Evolutionary conservation across 2,888 invertebrate species (phyloP).

Genomic region (Zelleria hepariella): DNA sequence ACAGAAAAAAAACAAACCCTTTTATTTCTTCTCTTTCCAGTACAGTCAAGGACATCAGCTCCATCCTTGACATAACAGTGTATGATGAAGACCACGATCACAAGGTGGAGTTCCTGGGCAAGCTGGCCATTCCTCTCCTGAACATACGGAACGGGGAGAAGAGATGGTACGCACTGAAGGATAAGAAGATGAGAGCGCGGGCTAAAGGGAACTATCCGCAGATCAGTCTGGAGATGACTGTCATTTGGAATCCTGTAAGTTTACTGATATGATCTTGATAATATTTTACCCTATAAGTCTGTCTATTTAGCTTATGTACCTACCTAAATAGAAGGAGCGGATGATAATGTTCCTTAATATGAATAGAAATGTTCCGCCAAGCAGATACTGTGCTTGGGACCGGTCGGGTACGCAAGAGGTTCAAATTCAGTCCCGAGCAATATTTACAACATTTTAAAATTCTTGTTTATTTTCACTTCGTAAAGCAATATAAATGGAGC

Average conservation of each 20-base stretch:
- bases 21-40: constrained; percentile 48
- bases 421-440: too few relatives aligned
- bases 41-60: constrained; percentile 96
- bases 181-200: constrained; percentile 89
- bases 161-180: constrained; percentile 96
- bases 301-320: too few relatives aligned
- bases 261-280: too few relatives aligned
- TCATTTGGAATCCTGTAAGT: constrained; percentile 92
- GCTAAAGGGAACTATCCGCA: constrained; percentile 94
- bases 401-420: too few relatives aligned
- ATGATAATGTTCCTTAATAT: too few relatives aligned
- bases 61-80: constrained; percentile 94
- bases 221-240: constrained; percentile 91
- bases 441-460: too few relatives aligned
- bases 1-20: not conserved
- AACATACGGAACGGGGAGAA: constrained; percentile 91
- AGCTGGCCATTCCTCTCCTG: constrained; percentile 89
- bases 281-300: too few relatives aligned
- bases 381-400: too few relatives aligned
- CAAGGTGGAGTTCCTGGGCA: constrained; percentile 97
- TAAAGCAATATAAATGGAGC: too few relatives aligned
- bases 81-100: constrained; percentile 98
- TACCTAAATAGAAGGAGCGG: too few relatives aligned
- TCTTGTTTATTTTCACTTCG: too few relatives aligned
- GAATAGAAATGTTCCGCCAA: too few relatives aligned